Base-by-base conservation (phyloP, 2,113 vertebrate species). In the Mus pahari region DNA sequence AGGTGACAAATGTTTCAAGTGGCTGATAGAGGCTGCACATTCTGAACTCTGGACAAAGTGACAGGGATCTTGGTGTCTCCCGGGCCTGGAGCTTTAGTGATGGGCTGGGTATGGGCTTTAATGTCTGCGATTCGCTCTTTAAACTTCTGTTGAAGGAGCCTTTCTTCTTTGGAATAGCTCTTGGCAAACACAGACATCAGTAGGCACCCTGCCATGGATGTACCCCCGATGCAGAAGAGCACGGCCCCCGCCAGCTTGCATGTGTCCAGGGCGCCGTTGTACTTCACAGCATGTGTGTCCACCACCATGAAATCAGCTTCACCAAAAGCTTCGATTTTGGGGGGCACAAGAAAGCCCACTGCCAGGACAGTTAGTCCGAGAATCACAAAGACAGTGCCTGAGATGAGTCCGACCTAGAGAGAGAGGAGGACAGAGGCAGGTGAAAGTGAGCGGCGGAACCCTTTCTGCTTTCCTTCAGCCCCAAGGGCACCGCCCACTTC, bases 1-100 rank as follows among this genome's bases (percentile, higher is more conserved):
- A 48, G 62, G 36, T 50, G 74, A 68, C 42, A 4, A 91, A 92
- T 93, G 17, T 78, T 90, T 99, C 99, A 99, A 98, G 99, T 99
- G 95, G 99, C 99, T 0, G 99, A 97, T 4, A 97, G 94, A 70
- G 99, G 99, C 92, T 99, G 99, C 96, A 99, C 98, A 87, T 99
- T 99, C 83, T 99, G 99, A 95, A 99, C 99, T 98, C 98, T 99
- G 97, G 99, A 99, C 98, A 99, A 98, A 70, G 99, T 99, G 97
- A 99, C 99, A 0, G 99, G 99, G 91, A 99, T 99, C 96, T 99
- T 99, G 62, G 99, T 98, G 91, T 99, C 99, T 90, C 99, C 99
- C 0, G 99, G 99, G 24, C 99, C 98, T 0, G 99, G 99, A 26
- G 99, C 98, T 98, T 99, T 99, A 86, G 99, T 99, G 73, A 99